A percentile compares a stretch with the other conserved stretches of the same genome.
Conservation (phyloP, 2,797 vertebrate species). For the Streptopelia turtur region DNA sequence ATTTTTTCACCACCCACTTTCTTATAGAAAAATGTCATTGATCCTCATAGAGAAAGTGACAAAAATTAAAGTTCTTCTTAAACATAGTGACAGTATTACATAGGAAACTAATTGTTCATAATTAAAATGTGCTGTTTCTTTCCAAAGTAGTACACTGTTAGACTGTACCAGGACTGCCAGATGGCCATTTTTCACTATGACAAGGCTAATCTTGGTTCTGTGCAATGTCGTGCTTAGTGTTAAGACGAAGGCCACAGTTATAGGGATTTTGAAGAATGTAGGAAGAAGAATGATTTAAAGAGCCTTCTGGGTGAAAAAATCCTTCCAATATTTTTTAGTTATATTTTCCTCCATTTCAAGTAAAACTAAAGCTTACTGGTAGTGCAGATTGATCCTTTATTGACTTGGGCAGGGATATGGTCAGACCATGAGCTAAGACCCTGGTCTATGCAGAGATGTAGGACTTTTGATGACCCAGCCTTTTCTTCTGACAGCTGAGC, state of each 20-base stretch:
- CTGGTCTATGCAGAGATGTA: not conserved
- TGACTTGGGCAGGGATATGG: not conserved
- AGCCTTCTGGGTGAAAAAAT: not conserved
- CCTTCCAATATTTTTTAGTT: not conserved
- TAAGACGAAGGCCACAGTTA: not conserved
- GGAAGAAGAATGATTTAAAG: not conserved
- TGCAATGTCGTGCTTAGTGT: not conserved
- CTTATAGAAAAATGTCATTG: slow-evolving; percentile 14
- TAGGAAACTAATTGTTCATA: slow-evolving; percentile 14
- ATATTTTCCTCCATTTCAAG: not conserved
- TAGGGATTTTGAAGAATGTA: not conserved
- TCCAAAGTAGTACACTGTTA: slow-evolving; percentile 1
- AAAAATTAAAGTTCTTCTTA: slow-evolving; percentile 26
- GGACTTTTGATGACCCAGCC: not conserved
- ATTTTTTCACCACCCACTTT: slow-evolving; percentile 5
- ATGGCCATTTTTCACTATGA: slow-evolving; percentile 37
- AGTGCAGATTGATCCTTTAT: not conserved
- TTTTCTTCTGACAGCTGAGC: not conserved
- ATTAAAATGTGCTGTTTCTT: slow-evolving; percentile 32
- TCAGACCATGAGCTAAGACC: not conserved
- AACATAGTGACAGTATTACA: not conserved
- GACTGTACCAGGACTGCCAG: slow-evolving; percentile 5
- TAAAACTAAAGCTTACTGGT: not conserved
- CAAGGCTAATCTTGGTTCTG: slow-evolving; percentile 17
- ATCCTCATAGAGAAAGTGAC: not conserved